These are phyloP conservation scores for Chironex yamaguchii DNA, from an alignment of 30 jellyfish, hydroid and myxozoan species.

Conservation along the genomic window DNA sequence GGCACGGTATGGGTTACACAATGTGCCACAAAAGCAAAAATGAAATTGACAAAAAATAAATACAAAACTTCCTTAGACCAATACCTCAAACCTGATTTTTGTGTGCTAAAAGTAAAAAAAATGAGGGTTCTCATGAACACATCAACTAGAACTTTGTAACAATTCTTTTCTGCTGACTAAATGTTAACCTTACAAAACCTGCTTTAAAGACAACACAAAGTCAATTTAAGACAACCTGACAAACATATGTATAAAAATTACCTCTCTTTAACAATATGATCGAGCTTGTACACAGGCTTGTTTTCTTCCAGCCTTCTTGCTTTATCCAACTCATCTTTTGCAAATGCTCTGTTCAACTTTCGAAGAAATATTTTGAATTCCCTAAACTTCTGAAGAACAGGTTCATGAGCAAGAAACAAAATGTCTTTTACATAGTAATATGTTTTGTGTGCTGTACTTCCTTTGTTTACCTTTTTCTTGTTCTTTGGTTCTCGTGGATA, in stretches of 20 bases:
- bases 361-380: conserved; percentile 87
- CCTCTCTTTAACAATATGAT: conserved; percentile 99
- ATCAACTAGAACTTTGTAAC: too few relatives aligned
- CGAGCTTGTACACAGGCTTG: conserved; percentile 93
- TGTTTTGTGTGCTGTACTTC: conserved; percentile 90
- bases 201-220: too few relatives aligned
- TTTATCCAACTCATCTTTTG: conserved; percentile 80
- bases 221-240: not conserved
- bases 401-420: conserved; percentile 95
- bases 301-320: conserved; percentile 90
- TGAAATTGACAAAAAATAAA: too few relatives aligned
- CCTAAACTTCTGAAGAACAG: conserved; percentile 88
- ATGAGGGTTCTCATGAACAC: too few relatives aligned
- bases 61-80: too few relatives aligned
- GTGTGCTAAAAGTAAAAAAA: too few relatives aligned
- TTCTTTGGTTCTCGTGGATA: conserved; percentile 98
- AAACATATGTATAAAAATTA: not conserved
- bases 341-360: conserved; percentile 92
- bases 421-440: conserved; percentile 94
- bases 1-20: too few relatives aligned
- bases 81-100: too few relatives aligned
- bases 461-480: conserved; percentile 94
- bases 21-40: too few relatives aligned
- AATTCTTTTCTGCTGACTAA: too few relatives aligned
- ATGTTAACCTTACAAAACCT: too few relatives aligned